Percentiles rank a stretch among this genome's conserved stretches.
phyloP scores from a whole-genome alignment of 2,797 vertebrate species.

The Sebastes cheni region DNA sequence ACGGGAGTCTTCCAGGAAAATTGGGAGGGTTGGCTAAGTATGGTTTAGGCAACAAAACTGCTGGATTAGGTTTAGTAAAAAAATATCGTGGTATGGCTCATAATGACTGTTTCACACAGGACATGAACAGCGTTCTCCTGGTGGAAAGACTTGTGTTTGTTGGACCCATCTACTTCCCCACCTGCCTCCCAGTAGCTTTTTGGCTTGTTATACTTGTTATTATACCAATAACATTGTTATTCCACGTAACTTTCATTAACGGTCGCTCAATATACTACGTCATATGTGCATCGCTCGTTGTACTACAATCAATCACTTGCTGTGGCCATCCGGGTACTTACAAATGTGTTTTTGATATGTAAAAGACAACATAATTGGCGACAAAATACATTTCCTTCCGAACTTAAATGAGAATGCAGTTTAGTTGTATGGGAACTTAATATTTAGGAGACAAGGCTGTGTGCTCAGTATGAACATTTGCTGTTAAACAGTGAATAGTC shows the following conservation, averaged over 20 bases:
- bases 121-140: background rate
- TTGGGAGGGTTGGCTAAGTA: too few relatives aligned
- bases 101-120: background rate
- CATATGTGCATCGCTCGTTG: background rate
- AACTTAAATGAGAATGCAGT: background rate
- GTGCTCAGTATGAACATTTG: background rate
- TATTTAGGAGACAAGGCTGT: background rate
- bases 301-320: background rate
- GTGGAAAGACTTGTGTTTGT: background rate
- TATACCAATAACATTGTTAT: too few relatives aligned
- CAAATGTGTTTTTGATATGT: background rate
- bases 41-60: too few relatives aligned
- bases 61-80: too few relatives aligned
- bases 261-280: background rate
- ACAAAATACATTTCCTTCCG: background rate
- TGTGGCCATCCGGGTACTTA: fast-evolving
- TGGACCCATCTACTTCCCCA: background rate
- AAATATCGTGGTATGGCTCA: background rate
- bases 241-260: background rate
- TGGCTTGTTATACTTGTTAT: background rate
- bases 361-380: background rate
- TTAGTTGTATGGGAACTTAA: background rate
- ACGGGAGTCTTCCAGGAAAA: fast-evolving
- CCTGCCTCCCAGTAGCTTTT: background rate
- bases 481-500: background rate